phyloP scores from a whole-genome alignment of 2,797 vertebrate genomes.

The Eulemur coronatus region DNA sequence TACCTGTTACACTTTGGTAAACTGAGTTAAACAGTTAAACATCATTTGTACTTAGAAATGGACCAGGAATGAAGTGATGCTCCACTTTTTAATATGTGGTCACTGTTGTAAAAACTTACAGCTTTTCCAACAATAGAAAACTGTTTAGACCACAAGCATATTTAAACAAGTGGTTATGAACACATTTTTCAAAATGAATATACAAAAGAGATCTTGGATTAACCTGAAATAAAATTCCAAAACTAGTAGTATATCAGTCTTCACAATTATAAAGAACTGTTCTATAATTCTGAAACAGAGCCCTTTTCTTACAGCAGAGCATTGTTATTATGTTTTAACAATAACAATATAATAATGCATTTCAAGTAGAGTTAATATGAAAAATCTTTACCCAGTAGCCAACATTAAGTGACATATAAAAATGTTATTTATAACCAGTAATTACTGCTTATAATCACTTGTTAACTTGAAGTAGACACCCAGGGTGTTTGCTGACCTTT shows the following conservation, averaged over 20 bases:
- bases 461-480: background rate
- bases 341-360: background rate
- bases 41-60: constrained; percentile 5
- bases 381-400: background rate
- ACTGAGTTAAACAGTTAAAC: background rate
- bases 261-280: background rate
- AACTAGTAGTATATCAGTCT: background rate
- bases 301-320: background rate
- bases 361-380: background rate
- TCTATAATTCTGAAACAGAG: background rate
- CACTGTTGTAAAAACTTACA: background rate
- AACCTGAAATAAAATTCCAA: constrained; percentile 38
- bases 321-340: background rate
- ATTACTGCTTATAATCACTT: background rate
- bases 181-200: constrained; percentile 21
- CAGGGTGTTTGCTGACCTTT: background rate
- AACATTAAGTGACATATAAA: background rate
- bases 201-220: constrained; percentile 15
- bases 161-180: constrained; percentile 11
- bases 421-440: background rate
- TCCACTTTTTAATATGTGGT: background rate
- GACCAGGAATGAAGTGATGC: background rate
- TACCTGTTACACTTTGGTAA: background rate
- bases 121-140: background rate
- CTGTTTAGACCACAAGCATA: background rate